Percentiles rank a stretch among this genome's conserved stretches.
phyloP scores from a whole-genome alignment of 1,140 invertebrate species.

The Drosophila kikkawai region DNA sequence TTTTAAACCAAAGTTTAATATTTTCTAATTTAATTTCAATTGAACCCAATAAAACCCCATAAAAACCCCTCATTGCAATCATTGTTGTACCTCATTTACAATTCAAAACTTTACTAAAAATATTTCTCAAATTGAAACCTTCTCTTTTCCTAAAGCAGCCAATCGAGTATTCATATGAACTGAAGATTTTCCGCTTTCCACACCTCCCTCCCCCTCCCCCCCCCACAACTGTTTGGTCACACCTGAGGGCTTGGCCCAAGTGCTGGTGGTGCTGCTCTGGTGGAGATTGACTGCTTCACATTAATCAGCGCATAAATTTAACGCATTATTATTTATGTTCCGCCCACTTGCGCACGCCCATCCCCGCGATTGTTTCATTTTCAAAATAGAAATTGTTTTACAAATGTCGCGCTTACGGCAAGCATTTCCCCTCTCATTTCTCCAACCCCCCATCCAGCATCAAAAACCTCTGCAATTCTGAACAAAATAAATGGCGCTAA shows the following conservation, averaged over 20 bases:
- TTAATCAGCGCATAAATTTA: conserved; percentile 83
- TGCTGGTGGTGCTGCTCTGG: conserved; percentile 11
- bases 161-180: conserved; percentile 69
- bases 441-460: neutral
- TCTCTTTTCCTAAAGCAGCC: neutral
- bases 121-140: neutral
- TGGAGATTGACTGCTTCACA: conserved; percentile 75
- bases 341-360: conserved; percentile 18
- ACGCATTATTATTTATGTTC: conserved; percentile 82
- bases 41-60: neutral
- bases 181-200: conserved; percentile 23
- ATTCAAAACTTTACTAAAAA: conserved; percentile 11
- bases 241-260: conserved; percentile 60
- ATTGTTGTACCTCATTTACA: neutral
- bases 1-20: neutral
- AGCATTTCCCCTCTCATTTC: neutral
- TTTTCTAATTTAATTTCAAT: neutral
- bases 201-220: neutral
- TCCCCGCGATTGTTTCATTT: conserved; percentile 63
- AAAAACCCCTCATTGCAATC: neutral
- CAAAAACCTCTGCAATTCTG: conserved; percentile 28
- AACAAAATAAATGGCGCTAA: conserved; percentile 82
- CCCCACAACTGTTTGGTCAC: conserved; percentile 32
- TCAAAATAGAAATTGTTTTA: conserved; percentile 80
- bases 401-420: conserved; percentile 68